Evolutionary conservation across 2,888 invertebrate species (phyloP), one percentile per base, ranked within the genome.

Genomic region (Megastigmus dorsalis): DNA sequence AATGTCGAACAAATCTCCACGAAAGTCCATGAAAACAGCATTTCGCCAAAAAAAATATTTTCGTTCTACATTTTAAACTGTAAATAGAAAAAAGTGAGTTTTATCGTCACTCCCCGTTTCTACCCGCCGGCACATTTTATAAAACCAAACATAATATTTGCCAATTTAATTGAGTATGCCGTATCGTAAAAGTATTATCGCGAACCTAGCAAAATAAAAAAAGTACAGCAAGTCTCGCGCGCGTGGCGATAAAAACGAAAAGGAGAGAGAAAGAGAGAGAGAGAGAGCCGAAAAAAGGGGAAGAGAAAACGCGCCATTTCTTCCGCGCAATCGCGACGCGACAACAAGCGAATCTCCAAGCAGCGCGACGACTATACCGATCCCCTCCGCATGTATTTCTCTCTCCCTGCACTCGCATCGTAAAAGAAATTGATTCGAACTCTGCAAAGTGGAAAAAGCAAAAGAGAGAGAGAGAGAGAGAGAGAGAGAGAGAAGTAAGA

Each of bases 391-490:
- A 20, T 67, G 41, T 59, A 48, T 57, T 73, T 78, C 71, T 67
- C 69, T 62, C n/a, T n/a, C n/a, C n/a, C n/a, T 66, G 13, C 62
- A 41, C 41, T 52, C 68, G 59, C 30, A 50, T 54, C 60, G 63
- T 72, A 69, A 69, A 73, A 68, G 63, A 65, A 76, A 76, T 77
- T 71, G 74, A 77, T 76, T 75, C 59, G 62, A 70, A 55, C 38
- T 45, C 59, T n/a, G 62, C 7, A 50, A 18, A 45, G 63, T 43
- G 38, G 45, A 26, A 28, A 54, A 65, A 68, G 52, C 54, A 33
- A 55, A 30, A 41, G 28, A 36, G 48, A 60, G 3, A 33, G n/a
- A 57, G 41, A 36, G 28, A 18, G 52, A 65, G 68, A 55, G 50
- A n/a, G 23, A 20, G 43, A 70, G 72, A 66, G 52, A 28, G 67